Evolutionary conservation across 2,888 invertebrate genomes (phyloP).

Genomic region (Scaptomyza parva): DNA sequence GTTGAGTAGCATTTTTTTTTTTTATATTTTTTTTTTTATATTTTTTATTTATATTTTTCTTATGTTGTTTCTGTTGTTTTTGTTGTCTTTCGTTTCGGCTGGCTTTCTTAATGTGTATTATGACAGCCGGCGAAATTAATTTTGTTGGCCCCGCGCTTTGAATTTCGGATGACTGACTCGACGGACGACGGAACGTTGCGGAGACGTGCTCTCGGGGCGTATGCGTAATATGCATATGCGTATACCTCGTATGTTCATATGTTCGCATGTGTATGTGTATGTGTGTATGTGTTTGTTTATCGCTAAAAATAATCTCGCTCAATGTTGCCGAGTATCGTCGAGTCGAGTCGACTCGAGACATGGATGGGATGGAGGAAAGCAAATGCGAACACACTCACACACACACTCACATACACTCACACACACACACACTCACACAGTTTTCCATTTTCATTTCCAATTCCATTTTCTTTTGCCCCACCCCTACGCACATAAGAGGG

Average conservation of each 20-base stretch:
- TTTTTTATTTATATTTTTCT: too few species aligned
- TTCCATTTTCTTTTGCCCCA: conserved; percentile 14
- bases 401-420: conserved; percentile 25
- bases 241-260: background rate
- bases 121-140: conserved; percentile 52
- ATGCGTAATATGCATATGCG: conserved; percentile 40
- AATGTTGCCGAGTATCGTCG: conserved; percentile 39
- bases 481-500: background rate
- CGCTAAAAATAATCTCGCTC: conserved; percentile 52
- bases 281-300: conserved; percentile 37
- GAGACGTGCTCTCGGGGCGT: conserved; percentile 51
- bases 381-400: background rate
- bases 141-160: conserved; percentile 46
- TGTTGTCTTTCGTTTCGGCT: conserved; percentile 8
- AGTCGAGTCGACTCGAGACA: conserved; percentile 42
- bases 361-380: conserved; percentile 2
- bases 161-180: conserved; percentile 44
- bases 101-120: conserved; percentile 47
- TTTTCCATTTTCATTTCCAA: conserved; percentile 45
- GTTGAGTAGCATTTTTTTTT: conserved; percentile 13
- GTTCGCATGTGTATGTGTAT: background rate
- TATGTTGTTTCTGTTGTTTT: background rate
- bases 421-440: conserved; percentile 26
- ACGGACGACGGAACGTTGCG: conserved; percentile 16
- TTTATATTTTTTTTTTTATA: conserved; percentile 8